These are phyloP conservation scores for Apotomis turbidana DNA, from an alignment of 2,888 invertebrate genomes.

Conservation along the genomic window DNA sequence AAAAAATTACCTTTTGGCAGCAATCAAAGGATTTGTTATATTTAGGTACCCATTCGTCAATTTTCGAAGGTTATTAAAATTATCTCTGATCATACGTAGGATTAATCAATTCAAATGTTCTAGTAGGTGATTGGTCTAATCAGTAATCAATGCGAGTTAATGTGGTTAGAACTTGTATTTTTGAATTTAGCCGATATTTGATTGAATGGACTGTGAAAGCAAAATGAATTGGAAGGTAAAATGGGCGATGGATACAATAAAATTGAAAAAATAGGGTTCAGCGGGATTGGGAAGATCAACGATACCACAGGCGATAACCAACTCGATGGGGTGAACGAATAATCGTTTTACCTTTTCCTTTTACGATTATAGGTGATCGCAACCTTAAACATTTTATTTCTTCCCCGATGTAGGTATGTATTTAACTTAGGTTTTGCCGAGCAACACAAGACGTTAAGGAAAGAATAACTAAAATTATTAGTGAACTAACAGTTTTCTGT, in stretches of 20 bases:
- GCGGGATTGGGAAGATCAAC: slow-evolving; percentile 41
- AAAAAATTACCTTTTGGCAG: no score
- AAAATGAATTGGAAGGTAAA: slow-evolving; percentile 33
- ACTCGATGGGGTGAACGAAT: slow-evolving; percentile 42
- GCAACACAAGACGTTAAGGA: no score
- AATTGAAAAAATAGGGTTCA: slow-evolving; percentile 40
- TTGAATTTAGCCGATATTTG: slow-evolving; percentile 13
- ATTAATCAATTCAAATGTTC: neutral
- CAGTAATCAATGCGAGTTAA: neutral
- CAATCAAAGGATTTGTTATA: no score
- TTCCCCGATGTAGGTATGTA: neutral
- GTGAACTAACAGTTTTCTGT: neutral
- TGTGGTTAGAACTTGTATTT: neutral
- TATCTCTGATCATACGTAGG: neutral
- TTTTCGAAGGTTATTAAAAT: no score
- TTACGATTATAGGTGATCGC: slow-evolving; percentile 41
- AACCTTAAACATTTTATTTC: slow-evolving; percentile 38
- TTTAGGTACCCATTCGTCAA: no score
- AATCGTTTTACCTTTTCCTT: slow-evolving; percentile 42
- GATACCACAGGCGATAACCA: slow-evolving; percentile 42
- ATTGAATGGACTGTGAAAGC: slow-evolving; percentile 12
- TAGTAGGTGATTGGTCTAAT: neutral
- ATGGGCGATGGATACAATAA: slow-evolving; percentile 32
- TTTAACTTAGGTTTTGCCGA: no score
- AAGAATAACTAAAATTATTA: no score